phyloP scores from a whole-genome alignment of 2,113 vertebrate species.

The Tringa solitaria region DNA sequence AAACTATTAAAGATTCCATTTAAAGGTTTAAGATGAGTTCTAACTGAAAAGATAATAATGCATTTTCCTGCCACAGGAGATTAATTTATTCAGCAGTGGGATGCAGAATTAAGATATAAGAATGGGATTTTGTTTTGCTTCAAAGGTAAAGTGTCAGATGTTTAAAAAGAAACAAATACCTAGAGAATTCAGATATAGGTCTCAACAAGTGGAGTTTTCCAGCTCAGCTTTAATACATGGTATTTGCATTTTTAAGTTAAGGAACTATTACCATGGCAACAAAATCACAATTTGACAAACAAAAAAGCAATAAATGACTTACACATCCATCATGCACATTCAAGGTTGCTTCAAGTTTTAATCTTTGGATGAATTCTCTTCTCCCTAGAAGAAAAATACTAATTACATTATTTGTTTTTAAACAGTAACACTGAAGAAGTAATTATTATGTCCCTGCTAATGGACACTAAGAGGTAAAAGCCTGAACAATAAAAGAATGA shows the following conservation, averaged over 20 bases:
- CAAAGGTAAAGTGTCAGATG: not conserved
- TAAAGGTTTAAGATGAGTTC: not conserved
- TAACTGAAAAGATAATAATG: not conserved
- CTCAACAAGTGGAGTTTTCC: not conserved
- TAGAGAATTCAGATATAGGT: not conserved
- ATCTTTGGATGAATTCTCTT: slow-evolving; percentile 98
- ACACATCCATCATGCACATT: slow-evolving; percentile 98
- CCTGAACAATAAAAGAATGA: not conserved
- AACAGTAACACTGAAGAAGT: not conserved
- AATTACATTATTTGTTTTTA: not conserved
- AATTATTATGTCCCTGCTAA: not conserved
- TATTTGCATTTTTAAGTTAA: not conserved
- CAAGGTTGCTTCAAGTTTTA: slow-evolving; percentile 96
- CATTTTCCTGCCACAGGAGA: not conserved
- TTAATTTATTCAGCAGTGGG: not conserved
- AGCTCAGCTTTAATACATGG: not conserved
- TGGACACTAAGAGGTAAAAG: not conserved
- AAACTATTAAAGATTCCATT: not conserved
- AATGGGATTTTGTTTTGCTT: not conserved
- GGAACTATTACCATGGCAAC: not conserved
- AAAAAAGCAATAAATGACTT: slow-evolving; percentile 73
- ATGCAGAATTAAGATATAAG: not conserved
- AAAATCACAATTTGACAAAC: not conserved
- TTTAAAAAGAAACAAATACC: not conserved
- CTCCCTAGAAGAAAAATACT: slow-evolving; percentile 81